Base-by-base conservation (phyloP, 2,113 vertebrate species). In the Amphilophus citrinellus region DNA sequence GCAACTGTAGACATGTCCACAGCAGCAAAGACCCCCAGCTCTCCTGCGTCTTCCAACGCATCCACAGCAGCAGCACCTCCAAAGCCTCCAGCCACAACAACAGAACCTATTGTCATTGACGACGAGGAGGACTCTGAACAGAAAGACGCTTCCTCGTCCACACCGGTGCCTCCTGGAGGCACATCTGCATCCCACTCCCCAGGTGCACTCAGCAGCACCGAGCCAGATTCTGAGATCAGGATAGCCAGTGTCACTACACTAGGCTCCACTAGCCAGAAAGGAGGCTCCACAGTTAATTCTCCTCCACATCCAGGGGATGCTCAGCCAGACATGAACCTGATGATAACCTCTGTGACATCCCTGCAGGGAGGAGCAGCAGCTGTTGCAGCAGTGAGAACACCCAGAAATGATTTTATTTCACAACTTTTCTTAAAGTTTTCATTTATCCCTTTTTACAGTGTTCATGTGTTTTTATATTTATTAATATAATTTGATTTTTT, bases 191-290 rank as follows among this genome's bases (percentile, higher is more conserved):
- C 92, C 4, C 84, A 73, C 78, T 93, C 93, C 3, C 90, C 92
- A 6, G 62, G 93, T 84, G 94, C 93, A 90, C 97, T 97, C 93
- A 98, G 98, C 94, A 97, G 96, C 95, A 98, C 97, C 82, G 98
- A 99, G 95, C 97, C 97, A 61, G 98, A 98, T 93, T 99, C 98
- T 80, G 98, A 99, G 94, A 98, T 99, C 95, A 96, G 97, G 89
- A 99, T 99, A 44, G 97, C 98, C 95, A 98, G 98, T 89, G 98
- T 99, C 93, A 99, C 98, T 87, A 99, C 98, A 1, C 95, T 99
- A 95, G 98, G 98, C 18, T 57, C 90, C 77, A 22, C 39, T 11
- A 58, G 39, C 27, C 80, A 87, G 66, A 90, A 87, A 89, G 94
- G 87, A n/a, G 13, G 42, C 20, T 47, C 77, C 30, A 6, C 61